These are phyloP conservation scores for Lucinisca nassula DNA, from an alignment of 2,888 invertebrate species.

Conservation along the genomic window DNA sequence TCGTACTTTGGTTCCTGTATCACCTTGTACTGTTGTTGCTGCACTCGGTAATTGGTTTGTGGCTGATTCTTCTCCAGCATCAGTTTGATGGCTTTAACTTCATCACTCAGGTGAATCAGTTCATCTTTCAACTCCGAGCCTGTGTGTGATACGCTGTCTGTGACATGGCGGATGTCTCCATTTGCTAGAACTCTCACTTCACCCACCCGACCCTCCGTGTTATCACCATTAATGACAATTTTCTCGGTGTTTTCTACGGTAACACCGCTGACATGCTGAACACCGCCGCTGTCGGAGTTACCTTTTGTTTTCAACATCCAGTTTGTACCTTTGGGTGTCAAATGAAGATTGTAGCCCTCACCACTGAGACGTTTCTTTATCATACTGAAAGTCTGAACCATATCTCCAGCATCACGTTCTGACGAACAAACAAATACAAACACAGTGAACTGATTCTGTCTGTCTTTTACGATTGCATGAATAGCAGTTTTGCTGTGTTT, in stretches of 20 bases:
- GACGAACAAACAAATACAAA: slow-evolving; percentile 71
- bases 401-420: slow-evolving; percentile 64
- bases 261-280: neutral
- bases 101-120: slow-evolving; percentile 44
- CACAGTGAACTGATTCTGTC: slow-evolving; percentile 65
- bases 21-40: neutral
- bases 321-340: slow-evolving; percentile 60
- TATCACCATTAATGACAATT: slow-evolving; percentile 16
- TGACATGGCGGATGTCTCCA: neutral
- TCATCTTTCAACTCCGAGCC: slow-evolving; percentile 48
- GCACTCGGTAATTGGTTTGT: neutral
- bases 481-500: slow-evolving; percentile 67
- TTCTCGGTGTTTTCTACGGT: neutral
- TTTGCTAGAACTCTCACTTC: neutral
- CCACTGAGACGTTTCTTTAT: slow-evolving; percentile 55
- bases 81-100: slow-evolving; percentile 63
- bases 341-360: slow-evolving; percentile 60
- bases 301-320: slow-evolving; percentile 57
- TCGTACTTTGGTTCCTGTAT: neutral
- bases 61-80: slow-evolving; percentile 27
- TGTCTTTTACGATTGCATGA: slow-evolving; percentile 72
- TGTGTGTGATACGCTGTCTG: slow-evolving; percentile 17
- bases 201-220: slow-evolving; percentile 9
- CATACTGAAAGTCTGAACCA: slow-evolving; percentile 63
- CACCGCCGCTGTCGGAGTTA: neutral